These are phyloP conservation scores for Pandion haliaetus DNA, from an alignment of 2,113 vertebrate species.

Conservation along the genomic window DNA sequence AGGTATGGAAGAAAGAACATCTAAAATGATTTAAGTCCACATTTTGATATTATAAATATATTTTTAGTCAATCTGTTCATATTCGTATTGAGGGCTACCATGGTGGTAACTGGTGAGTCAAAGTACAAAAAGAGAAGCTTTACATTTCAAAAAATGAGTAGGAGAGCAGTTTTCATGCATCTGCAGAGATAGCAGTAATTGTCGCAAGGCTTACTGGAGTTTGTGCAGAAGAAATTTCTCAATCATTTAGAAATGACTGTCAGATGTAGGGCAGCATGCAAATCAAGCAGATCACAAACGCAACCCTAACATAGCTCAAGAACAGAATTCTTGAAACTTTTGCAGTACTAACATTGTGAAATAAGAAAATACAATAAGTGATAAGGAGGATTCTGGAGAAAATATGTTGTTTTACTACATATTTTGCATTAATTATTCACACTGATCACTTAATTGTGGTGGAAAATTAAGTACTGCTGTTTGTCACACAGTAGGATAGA, in stretches of 20 bases:
- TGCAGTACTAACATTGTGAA: not conserved
- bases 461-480: not conserved
- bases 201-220: not conserved
- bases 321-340: not conserved
- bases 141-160: conserved; percentile 14
- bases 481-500: not conserved
- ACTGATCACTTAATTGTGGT: not conserved
- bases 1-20: not conserved
- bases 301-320: not conserved
- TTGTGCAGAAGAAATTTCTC: conserved; percentile 23
- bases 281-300: not conserved
- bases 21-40: not conserved
- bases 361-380: not conserved
- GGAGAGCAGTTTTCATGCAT: conserved; percentile 8
- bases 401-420: not conserved
- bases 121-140: conserved; percentile 11
- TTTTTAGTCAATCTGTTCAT: not conserved
- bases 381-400: not conserved
- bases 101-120: not conserved
- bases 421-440: not conserved
- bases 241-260: conserved; percentile 4
- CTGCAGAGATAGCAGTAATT: conserved; percentile 9
- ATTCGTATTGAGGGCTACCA: not conserved
- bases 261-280: conserved; percentile 35
- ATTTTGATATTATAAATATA: not conserved